Conservation (phyloP, 2,113 vertebrate species). For the Neoarius graeffei region DNA sequence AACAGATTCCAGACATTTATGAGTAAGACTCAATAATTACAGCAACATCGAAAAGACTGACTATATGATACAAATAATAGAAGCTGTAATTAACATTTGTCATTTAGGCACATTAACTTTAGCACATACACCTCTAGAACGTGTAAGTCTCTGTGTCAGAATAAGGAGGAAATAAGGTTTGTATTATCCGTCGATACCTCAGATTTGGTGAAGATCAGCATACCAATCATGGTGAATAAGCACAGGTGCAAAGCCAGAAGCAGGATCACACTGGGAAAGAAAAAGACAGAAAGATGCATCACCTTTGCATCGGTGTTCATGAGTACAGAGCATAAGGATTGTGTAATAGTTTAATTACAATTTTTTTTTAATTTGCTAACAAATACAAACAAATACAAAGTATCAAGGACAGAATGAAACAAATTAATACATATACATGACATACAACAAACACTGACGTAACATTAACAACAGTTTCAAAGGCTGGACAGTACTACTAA, state of each 20-base stretch:
- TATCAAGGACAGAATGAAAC: too few species aligned
- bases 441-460: too few species aligned
- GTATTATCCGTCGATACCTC: conserved; percentile 73
- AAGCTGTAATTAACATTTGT: background rate
- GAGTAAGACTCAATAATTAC: background rate
- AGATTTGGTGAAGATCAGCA: conserved; percentile 87
- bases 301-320: background rate
- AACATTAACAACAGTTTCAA: too few species aligned
- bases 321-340: background rate
- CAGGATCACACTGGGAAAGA: conserved; percentile 81
- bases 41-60: background rate
- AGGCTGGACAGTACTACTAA: too few species aligned
- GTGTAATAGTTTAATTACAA: background rate
- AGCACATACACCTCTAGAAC: background rate
- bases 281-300: background rate
- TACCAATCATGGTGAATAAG: conserved; percentile 92
- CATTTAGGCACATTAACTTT: background rate
- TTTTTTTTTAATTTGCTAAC: too few species aligned
- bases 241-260: conserved; percentile 86
- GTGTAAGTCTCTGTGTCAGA: background rate
- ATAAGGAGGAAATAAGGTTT: background rate
- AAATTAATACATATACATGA: too few species aligned
- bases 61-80: background rate
- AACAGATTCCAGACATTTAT: background rate
- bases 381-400: too few species aligned